Conservation (phyloP, 2,113 vertebrate genomes). For the Clupea harengus region DNA sequence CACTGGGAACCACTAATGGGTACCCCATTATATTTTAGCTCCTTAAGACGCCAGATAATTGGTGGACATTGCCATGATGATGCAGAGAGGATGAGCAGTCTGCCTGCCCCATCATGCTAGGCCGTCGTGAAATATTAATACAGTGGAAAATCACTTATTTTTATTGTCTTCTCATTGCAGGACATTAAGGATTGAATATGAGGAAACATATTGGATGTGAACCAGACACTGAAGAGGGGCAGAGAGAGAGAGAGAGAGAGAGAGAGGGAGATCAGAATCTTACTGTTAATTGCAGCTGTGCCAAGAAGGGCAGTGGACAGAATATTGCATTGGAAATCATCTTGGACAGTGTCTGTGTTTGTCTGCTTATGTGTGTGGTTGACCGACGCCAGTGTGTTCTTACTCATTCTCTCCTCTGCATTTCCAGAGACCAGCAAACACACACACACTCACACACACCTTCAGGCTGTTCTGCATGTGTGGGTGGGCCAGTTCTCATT, state of each 20-base stretch:
- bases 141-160: not conserved
- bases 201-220: not conserved
- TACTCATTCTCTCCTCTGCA: not conserved
- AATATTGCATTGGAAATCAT: not conserved
- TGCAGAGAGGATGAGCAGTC: not conserved
- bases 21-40: not conserved
- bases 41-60: not conserved
- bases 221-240: not conserved
- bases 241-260: not conserved
- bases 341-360: not conserved
- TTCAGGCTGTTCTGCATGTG: no score
- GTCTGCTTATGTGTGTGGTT: not conserved
- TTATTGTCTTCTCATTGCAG: constrained; percentile 4
- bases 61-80: not conserved
- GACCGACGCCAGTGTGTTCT: not conserved
- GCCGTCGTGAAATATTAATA: not conserved
- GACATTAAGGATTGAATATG: constrained; percentile 6
- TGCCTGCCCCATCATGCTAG: not conserved
- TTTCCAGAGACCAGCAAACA: not conserved
- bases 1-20: not conserved
- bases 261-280: not conserved
- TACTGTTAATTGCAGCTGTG: not conserved
- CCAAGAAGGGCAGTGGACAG: not conserved
- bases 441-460: constrained; percentile 7
- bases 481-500: no score